phyloP scores from a whole-genome alignment of 2,888 invertebrate species.

The Thera britannica region DNA sequence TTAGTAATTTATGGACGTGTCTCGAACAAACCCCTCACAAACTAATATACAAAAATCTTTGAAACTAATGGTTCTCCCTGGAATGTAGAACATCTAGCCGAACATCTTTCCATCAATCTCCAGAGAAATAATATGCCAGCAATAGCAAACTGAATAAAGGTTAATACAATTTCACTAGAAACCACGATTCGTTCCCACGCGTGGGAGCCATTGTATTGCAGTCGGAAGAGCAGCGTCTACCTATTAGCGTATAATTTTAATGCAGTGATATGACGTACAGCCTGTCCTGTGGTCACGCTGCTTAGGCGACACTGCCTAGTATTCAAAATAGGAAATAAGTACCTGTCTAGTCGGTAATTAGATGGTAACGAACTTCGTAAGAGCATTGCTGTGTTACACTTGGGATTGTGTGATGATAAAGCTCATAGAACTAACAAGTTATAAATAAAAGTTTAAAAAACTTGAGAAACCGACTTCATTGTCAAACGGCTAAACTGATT shows the following conservation, averaged over 20 bases:
- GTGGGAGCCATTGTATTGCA: conserved; percentile 48
- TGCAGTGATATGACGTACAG: conserved; percentile 32
- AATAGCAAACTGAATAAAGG: conserved; percentile 31
- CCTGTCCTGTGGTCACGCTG: conserved; percentile 31
- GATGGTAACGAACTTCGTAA: conserved; percentile 6
- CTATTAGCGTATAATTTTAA: conserved; percentile 40
- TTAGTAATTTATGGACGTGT: too few species aligned
- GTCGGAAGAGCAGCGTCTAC: conserved; percentile 41
- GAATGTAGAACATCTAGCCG: not conserved
- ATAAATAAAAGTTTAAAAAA: too few species aligned
- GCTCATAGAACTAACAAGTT: too few species aligned
- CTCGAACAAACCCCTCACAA: too few species aligned
- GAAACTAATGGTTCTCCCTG: too few species aligned
- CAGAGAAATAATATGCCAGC: conserved; percentile 17
- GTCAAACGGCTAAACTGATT: too few species aligned
- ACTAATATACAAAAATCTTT: too few species aligned
- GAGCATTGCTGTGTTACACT: not conserved
- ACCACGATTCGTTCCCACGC: conserved; percentile 39
- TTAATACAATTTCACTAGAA: conserved; percentile 47
- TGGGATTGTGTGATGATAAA: too few species aligned
- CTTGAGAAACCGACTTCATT: too few species aligned
- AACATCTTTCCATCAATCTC: conserved; percentile 10
- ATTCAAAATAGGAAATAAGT: not conserved
- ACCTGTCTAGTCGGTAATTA: not conserved
- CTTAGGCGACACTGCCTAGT: conserved; percentile 1